A percentile compares a stretch with the other conserved stretches of the same genome.
These are phyloP conservation scores for Carassius gibelio DNA, from an alignment of 2,113 vertebrate species.

Conservation along the genomic window DNA sequence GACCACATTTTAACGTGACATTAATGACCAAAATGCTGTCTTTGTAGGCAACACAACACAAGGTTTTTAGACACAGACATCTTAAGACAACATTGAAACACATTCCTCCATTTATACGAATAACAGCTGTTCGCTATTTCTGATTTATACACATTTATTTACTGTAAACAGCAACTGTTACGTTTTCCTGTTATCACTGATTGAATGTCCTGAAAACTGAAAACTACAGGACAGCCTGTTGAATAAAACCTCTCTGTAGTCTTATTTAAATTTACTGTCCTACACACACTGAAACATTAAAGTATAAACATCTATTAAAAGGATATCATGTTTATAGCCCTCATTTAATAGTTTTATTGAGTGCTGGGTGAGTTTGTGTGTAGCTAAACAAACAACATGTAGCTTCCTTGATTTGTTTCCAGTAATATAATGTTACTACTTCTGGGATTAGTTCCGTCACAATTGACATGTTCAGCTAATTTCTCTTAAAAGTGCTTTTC, in stretches of 20 bases:
- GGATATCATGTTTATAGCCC: background rate
- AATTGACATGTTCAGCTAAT: background rate
- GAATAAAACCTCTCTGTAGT: background rate
- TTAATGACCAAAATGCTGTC: background rate
- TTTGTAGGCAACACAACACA: background rate
- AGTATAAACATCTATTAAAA: background rate
- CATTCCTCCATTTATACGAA: background rate
- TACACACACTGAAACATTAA: background rate
- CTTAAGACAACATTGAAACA: background rate
- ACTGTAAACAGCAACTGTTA: conserved; percentile 9
- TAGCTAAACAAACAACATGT: background rate
- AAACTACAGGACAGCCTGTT: background rate
- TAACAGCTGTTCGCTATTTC: conserved; percentile 15
- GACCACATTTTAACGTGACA: background rate
- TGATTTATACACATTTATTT: conserved; percentile 10
- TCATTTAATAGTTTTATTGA: background rate
- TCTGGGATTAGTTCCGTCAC: background rate
- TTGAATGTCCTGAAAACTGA: background rate
- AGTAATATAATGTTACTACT: background rate
- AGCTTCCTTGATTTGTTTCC: background rate
- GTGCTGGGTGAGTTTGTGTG: background rate
- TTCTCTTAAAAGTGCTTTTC: background rate
- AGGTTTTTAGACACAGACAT: background rate
- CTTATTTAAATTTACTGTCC: background rate
- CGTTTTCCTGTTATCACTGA: background rate